Conservation (phyloP, 2,797 vertebrate species). For the Hydrophis major region DNA sequence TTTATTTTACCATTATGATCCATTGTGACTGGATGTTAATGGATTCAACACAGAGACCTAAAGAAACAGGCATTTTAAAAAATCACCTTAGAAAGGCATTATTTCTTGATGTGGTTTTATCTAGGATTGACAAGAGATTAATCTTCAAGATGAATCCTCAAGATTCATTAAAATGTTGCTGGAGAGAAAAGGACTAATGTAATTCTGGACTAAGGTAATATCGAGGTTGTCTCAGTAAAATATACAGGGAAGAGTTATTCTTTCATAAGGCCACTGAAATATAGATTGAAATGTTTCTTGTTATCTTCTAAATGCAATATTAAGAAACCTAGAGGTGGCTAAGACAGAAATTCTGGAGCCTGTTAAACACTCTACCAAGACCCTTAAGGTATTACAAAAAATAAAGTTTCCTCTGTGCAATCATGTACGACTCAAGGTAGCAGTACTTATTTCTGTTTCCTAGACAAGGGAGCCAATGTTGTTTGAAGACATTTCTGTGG, state of each 20-base stretch:
- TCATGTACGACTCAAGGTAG: not conserved
- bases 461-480: not conserved
- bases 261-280: not conserved
- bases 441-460: not conserved
- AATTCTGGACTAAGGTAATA: not conserved
- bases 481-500: not conserved
- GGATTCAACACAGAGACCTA: constrained; percentile 40
- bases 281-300: not conserved
- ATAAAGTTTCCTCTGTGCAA: not conserved
- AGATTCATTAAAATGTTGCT: not conserved
- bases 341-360: not conserved
- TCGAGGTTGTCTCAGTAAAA: not conserved
- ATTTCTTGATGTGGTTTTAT: constrained; percentile 1
- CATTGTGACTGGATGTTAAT: constrained; percentile 51
- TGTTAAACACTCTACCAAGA: not conserved
- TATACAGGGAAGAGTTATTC: not conserved
- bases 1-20: not conserved
- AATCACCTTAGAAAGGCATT: not conserved
- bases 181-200: not conserved
- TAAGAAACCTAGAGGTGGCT: not conserved
- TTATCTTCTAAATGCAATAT: not conserved
- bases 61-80: not conserved
- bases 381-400: not conserved
- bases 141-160: not conserved
- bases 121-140: constrained; percentile 10